These are phyloP conservation scores for Mormyrus lacerda DNA, from an alignment of 2,113 vertebrate species.

Conservation along the genomic window DNA sequence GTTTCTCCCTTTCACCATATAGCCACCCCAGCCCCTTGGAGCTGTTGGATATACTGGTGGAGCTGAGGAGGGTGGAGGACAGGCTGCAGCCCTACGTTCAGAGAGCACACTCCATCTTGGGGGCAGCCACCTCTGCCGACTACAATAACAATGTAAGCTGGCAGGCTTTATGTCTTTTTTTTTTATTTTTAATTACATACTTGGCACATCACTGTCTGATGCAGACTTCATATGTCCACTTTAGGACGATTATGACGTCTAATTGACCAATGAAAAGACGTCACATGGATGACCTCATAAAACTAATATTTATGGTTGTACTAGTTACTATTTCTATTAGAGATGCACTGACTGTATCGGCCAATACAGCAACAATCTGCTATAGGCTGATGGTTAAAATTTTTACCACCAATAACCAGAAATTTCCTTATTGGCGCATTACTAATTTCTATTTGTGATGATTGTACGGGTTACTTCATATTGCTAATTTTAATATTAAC, in stretches of 20 bases:
- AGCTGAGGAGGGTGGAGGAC: conserved; percentile 72
- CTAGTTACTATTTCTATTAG: too few relatives aligned
- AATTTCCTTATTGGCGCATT: background rate
- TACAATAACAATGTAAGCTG: conserved; percentile 78
- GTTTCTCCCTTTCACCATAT: background rate
- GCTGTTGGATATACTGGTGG: conserved; percentile 74
- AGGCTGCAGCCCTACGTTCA: conserved; percentile 80
- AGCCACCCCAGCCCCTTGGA: conserved; percentile 79
- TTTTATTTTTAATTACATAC: background rate
- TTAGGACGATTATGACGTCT: background rate
- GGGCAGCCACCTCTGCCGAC: conserved; percentile 65
- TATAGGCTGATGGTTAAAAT: too few relatives aligned
- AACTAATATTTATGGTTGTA: too few relatives aligned
- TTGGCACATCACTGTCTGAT: background rate
- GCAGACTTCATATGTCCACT: background rate
- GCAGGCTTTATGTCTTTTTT: conserved; percentile 26
- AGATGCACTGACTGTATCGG: too few relatives aligned
- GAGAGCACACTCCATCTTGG: conserved; percentile 75
- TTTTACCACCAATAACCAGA: too few relatives aligned
- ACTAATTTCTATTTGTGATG: background rate
- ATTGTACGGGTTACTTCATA: background rate
- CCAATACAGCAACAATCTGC: too few relatives aligned
- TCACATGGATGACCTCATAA: too few relatives aligned
- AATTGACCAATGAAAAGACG: background rate
- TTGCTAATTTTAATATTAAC: background rate